Evolutionary conservation across 2,888 invertebrate genomes (phyloP).

Genomic region (Agapostemon virescens): DNA sequence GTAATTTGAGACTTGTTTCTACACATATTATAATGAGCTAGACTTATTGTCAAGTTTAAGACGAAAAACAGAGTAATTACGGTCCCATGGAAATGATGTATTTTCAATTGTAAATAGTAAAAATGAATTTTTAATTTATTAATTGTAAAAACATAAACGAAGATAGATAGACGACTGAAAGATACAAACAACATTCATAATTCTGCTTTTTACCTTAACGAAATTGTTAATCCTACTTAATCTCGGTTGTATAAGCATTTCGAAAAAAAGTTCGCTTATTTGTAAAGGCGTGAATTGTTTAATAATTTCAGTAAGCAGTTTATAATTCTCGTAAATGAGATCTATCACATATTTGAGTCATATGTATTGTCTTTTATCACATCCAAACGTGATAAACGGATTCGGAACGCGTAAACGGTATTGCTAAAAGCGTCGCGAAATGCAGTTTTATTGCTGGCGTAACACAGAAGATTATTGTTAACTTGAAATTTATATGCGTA

Average conservation of each 20-base stretch:
- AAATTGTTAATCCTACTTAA: background rate
- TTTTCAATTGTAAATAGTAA: background rate
- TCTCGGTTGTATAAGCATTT: background rate
- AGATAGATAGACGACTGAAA: too few relatives aligned
- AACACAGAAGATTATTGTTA: conserved; percentile 5
- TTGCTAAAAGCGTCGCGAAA: conserved; percentile 34
- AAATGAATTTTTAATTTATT: background rate
- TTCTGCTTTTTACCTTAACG: background rate
- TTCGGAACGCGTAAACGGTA: conserved; percentile 46
- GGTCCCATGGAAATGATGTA: background rate
- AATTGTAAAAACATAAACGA: background rate
- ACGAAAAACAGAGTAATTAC: background rate
- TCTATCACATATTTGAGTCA: conserved; percentile 25
- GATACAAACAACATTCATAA: background rate
- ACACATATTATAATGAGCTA: conserved; percentile 13
- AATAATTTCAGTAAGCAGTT: conserved; percentile 17
- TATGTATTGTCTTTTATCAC: conserved; percentile 36
- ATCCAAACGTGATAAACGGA: conserved; percentile 40
- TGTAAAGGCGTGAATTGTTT: background rate
- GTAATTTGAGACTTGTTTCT: conserved; percentile 16
- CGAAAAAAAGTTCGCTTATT: background rate
- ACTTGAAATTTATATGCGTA: background rate
- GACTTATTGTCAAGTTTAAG: background rate
- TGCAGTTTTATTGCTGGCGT: conserved; percentile 26
- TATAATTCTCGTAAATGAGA: conserved; percentile 17